These are phyloP conservation scores for Drosophila borborema DNA, from an alignment of 2,888 invertebrate species.

Conservation along the genomic window DNA sequence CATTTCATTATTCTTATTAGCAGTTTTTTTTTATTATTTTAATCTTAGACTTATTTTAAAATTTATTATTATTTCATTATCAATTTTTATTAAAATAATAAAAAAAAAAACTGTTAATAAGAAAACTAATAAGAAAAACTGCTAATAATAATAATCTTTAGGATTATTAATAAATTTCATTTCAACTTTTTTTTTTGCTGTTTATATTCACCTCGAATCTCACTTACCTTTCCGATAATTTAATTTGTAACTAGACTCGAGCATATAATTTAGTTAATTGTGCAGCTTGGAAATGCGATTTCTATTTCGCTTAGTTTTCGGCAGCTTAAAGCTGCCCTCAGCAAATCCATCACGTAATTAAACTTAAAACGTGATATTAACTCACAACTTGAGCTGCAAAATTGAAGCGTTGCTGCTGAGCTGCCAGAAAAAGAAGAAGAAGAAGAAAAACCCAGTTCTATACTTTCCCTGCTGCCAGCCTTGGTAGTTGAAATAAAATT, in stretches of 20 bases:
- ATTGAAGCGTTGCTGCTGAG: slow-evolving; percentile 24
- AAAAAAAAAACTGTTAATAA: too few relatives aligned
- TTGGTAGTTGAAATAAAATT: slow-evolving; percentile 45
- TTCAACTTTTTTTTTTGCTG: neutral
- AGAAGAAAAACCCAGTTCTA: slow-evolving; percentile 10
- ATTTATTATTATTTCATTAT: too few relatives aligned
- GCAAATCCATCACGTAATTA: slow-evolving; percentile 71
- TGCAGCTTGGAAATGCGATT: slow-evolving; percentile 1
- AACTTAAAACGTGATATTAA: slow-evolving; percentile 73
- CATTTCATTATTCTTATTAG: too few relatives aligned
- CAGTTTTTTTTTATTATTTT: too few relatives aligned
- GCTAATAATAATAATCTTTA: too few relatives aligned
- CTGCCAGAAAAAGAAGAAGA: neutral
- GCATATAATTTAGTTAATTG: slow-evolving; percentile 26
- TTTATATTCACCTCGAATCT: neutral
- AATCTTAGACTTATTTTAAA: too few relatives aligned
- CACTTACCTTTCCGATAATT: neutral
- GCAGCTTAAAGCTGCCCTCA: slow-evolving; percentile 41
- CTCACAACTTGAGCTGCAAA: slow-evolving; percentile 50
- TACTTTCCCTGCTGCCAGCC: slow-evolving; percentile 22
- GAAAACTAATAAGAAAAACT: too few relatives aligned
- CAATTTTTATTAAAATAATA: too few relatives aligned
- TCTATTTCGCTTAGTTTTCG: slow-evolving; percentile 4
- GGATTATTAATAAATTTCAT: neutral
- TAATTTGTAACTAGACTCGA: slow-evolving; percentile 1